Evolutionary conservation across 2,797 vertebrate species (phyloP).

Genomic region (Triplophysa yarkandensis): DNA sequence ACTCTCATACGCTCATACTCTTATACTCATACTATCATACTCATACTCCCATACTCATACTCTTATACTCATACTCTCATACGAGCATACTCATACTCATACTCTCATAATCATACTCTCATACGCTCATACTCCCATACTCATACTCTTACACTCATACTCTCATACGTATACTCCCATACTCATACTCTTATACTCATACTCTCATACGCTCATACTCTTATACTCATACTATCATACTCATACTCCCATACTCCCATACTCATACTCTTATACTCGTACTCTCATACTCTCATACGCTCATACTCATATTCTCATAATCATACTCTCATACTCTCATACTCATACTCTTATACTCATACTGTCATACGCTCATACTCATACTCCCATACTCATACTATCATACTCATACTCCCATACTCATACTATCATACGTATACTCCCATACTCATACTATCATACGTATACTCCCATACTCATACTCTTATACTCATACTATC

Average conservation of each 20-base stretch:
- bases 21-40: conserved; percentile 67
- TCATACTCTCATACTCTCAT: too few species aligned
- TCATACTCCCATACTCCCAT: conserved; percentile 58
- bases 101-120: conserved; percentile 61
- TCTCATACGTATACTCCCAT: too few species aligned
- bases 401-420: conserved; percentile 32
- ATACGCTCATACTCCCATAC: conserved; percentile 51
- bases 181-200: conserved; percentile 60
- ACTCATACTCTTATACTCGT: too few species aligned
- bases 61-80: too few species aligned
- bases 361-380: too few species aligned
- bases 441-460: too few species aligned
- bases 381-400: conserved; percentile 63
- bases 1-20: conserved; percentile 24
- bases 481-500: too few species aligned
- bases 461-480: too few species aligned
- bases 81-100: too few species aligned
- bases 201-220: conserved; percentile 49
- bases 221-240: conserved; percentile 35
- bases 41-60: conserved; percentile 61
- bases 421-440: too few species aligned
- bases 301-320: too few species aligned
- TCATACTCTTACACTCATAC: conserved; percentile 62
- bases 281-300: conserved; percentile 45
- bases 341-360: too few species aligned